Conservation (phyloP, 2,888 invertebrate species). For the Mechanitis messenoides region DNA sequence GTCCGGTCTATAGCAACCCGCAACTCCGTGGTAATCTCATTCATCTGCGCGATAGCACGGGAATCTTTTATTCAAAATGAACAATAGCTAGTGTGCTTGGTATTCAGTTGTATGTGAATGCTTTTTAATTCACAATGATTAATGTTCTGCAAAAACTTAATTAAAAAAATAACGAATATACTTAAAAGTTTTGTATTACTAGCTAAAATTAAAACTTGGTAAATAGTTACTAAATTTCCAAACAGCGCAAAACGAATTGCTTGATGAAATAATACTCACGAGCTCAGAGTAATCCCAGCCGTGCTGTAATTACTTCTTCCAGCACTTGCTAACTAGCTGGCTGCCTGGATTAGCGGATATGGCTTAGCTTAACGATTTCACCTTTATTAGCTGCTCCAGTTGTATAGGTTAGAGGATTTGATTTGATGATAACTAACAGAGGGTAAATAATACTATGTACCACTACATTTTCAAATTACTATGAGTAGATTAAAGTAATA, state of each 20-base stretch:
- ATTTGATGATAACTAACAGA: too few relatives aligned
- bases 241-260: neutral
- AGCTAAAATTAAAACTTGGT: too few relatives aligned
- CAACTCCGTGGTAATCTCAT: slow-evolving; percentile 14
- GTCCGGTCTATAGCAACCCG: slow-evolving; percentile 13
- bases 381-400: slow-evolving; percentile 14
- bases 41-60: slow-evolving; percentile 3
- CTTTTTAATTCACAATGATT: too few relatives aligned
- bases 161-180: too few relatives aligned
- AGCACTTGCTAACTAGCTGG: slow-evolving; percentile 14
- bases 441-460: too few relatives aligned
- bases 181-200: too few relatives aligned
- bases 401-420: neutral
- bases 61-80: slow-evolving; percentile 12
- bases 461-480: too few relatives aligned
- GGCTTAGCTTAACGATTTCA: slow-evolving; percentile 12
- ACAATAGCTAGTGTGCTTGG: slow-evolving; percentile 5
- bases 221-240: neutral
- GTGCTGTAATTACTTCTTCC: slow-evolving; percentile 16
- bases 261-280: slow-evolving; percentile 1
- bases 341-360: slow-evolving; percentile 10
- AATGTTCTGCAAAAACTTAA: too few relatives aligned
- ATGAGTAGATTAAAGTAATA: too few relatives aligned
- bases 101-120: neutral
- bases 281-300: slow-evolving; percentile 4